These are phyloP conservation scores for Siniperca undulata DNA, from an alignment of 2,797 vertebrate species.

Conservation along the genomic window DNA sequence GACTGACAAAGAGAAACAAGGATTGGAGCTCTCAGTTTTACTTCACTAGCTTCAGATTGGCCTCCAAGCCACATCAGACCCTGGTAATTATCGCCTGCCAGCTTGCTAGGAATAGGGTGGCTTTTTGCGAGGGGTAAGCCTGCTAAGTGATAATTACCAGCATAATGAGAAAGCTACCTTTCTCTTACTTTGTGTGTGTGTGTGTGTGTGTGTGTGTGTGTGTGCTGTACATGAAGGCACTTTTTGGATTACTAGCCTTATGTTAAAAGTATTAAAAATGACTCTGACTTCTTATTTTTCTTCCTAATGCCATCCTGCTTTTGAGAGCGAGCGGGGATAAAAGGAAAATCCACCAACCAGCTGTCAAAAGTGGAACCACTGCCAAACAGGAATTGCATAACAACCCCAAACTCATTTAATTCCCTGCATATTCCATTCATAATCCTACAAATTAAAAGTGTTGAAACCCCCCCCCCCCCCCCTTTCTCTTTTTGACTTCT, in stretches of 20 bases:
- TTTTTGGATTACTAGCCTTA: constrained; percentile 37
- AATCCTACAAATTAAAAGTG: constrained; percentile 56
- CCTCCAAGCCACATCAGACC: constrained; percentile 60
- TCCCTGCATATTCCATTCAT: constrained; percentile 58
- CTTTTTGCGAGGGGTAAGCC: constrained; percentile 51
- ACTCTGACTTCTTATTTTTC: constrained; percentile 21
- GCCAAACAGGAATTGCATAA: constrained; percentile 70
- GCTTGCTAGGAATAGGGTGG: constrained; percentile 53
- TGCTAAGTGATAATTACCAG: constrained; percentile 74
- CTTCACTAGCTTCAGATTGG: constrained; percentile 60
- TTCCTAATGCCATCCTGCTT: constrained; percentile 36
- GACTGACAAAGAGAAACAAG: constrained; percentile 55
- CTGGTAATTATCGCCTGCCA: constrained; percentile 74
- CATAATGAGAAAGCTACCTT: constrained; percentile 63
- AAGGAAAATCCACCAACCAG: constrained; percentile 70
- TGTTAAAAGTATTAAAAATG: constrained; percentile 44
- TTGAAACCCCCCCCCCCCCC: neutral
- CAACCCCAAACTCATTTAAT: constrained; percentile 43
- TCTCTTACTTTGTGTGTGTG: constrained; percentile 3
- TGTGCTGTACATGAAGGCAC: constrained; percentile 8
- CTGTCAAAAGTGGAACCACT: constrained; percentile 64
- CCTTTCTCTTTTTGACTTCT: constrained; percentile 47
- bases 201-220: neutral
- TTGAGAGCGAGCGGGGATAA: constrained; percentile 41
- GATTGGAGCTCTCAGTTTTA: constrained; percentile 50